These are phyloP conservation scores for Prionace glauca DNA, from an alignment of 2,797 vertebrate genomes.

Conservation along the genomic window DNA sequence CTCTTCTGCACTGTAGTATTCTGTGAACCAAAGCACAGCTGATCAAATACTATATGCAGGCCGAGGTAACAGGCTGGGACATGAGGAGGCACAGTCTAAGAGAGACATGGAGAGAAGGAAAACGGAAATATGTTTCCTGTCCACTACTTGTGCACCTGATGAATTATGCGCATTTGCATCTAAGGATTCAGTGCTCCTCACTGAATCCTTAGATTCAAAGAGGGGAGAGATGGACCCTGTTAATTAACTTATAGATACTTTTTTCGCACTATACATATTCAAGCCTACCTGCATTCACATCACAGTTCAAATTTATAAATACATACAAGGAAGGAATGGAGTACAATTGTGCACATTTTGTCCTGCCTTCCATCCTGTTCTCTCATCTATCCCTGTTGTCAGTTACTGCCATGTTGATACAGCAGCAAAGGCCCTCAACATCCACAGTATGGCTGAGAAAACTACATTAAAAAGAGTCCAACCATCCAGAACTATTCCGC, in stretches of 20 bases:
- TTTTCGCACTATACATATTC: too few species aligned
- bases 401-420: too few species aligned
- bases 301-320: neutral
- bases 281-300: too few species aligned
- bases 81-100: neutral
- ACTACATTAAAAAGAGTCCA: too few species aligned
- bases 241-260: neutral
- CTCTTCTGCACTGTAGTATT: too few species aligned
- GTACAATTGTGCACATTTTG: too few species aligned
- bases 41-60: neutral
- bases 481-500: neutral
- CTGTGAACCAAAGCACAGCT: neutral
- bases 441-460: neutral
- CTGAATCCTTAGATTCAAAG: too few species aligned
- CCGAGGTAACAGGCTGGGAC: too few species aligned
- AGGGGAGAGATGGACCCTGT: neutral
- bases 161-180: neutral
- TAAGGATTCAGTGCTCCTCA: neutral
- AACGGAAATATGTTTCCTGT: neutral
- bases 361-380: too few species aligned
- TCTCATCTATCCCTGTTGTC: too few species aligned
- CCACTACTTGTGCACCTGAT: neutral
- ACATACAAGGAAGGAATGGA: too few species aligned
- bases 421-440: neutral
- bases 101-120: neutral